Evolutionary conservation across 2,888 invertebrate species (phyloP).

Genomic region (Drosophila crucigera): DNA sequence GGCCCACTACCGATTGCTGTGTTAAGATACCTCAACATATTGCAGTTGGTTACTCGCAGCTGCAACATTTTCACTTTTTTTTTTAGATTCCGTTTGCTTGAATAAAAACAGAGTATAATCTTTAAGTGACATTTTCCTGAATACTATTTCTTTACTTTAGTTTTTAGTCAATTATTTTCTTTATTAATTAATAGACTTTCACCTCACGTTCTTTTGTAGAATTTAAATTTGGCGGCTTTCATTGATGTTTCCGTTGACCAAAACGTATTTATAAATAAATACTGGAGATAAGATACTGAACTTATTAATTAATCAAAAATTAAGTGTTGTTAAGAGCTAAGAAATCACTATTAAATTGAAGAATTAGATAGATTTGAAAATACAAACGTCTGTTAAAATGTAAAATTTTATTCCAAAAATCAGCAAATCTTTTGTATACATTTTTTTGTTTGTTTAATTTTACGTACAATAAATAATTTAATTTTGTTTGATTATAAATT

Average conservation of each 20-base stretch:
- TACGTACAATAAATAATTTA: constrained; percentile 28
- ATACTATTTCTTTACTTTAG: too few relatives aligned
- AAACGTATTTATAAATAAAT: background rate
- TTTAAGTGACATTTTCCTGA: too few relatives aligned
- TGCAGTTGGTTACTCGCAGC: background rate
- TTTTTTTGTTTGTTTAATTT: constrained; percentile 34
- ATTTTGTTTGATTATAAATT: constrained; percentile 33
- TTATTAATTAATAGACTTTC: too few relatives aligned
- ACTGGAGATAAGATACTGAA: constrained; percentile 6
- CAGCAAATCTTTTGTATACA: constrained; percentile 53
- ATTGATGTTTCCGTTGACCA: background rate
- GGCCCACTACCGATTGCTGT: background rate
- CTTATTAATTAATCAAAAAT: constrained; percentile 1
- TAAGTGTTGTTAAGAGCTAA: background rate
- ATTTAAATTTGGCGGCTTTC: background rate
- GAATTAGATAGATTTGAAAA: background rate
- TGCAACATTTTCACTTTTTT: background rate
- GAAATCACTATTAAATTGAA: background rate
- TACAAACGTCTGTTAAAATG: constrained; percentile 48
- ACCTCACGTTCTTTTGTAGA: background rate
- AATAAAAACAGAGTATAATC: background rate
- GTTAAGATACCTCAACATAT: background rate
- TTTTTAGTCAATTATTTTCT: background rate
- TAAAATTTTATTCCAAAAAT: constrained; percentile 70
- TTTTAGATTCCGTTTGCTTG: too few relatives aligned